Conservation (phyloP, 2,797 vertebrate species). For the Sus cebifrons region DNA sequence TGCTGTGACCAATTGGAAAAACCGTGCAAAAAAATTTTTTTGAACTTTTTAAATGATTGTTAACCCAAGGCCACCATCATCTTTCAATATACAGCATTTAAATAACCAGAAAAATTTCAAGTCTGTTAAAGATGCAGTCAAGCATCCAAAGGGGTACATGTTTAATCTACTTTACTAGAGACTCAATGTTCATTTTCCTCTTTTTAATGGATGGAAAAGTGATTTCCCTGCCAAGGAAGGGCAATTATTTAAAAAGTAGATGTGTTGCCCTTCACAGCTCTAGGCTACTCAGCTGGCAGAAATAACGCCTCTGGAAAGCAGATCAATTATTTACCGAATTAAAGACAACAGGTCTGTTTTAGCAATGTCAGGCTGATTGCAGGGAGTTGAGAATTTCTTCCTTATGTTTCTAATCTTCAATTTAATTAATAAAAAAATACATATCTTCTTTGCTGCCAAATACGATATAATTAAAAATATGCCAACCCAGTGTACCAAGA, state of each 20-base stretch:
- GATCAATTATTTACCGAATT: slow-evolving; percentile 87
- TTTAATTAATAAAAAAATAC: slow-evolving; percentile 17
- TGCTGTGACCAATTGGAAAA: slow-evolving; percentile 85
- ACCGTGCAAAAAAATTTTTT: slow-evolving; percentile 66
- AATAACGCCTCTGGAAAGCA: slow-evolving; percentile 85
- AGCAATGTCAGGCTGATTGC: slow-evolving; percentile 50
- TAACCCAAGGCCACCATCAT: slow-evolving; percentile 89
- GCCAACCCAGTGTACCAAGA: not conserved
- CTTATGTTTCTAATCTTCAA: slow-evolving; percentile 25
- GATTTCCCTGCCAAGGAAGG: slow-evolving; percentile 88
- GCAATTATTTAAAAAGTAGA: slow-evolving; percentile 90
- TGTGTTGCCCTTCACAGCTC: slow-evolving; percentile 90
- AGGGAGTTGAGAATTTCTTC: not conserved
- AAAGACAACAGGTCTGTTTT: slow-evolving; percentile 79
- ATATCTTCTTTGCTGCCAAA: slow-evolving; percentile 49
- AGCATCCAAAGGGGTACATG: slow-evolving; percentile 91
- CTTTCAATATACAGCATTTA: slow-evolving; percentile 89
- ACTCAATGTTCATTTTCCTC: slow-evolving; percentile 93
- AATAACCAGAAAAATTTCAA: slow-evolving; percentile 90
- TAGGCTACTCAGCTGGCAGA: slow-evolving; percentile 83
- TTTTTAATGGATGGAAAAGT: slow-evolving; percentile 94
- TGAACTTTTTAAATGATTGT: slow-evolving; percentile 88
- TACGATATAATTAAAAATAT: slow-evolving; percentile 12
- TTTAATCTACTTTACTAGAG: slow-evolving; percentile 92
- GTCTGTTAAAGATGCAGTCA: slow-evolving; percentile 93